A percentile compares a stretch with the other conserved stretches of the same genome.
Evolutionary conservation across 2,113 vertebrate species (phyloP).

Genomic region (Blennius ocellaris): DNA sequence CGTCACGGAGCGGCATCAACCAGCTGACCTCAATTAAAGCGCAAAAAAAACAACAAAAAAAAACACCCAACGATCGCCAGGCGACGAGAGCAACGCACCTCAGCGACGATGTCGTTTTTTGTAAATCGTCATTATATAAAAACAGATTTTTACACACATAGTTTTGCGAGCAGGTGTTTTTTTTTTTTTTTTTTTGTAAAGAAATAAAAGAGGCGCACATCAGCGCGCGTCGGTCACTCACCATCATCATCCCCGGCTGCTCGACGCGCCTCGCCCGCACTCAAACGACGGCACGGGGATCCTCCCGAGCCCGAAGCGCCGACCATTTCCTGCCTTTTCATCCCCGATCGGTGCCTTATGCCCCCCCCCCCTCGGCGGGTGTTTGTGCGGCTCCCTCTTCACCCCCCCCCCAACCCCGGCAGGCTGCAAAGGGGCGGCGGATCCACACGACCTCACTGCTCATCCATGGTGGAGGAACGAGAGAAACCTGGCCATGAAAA

Average conservation of each 20-base stretch:
- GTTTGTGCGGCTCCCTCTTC: background rate
- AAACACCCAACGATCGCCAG: too few relatives aligned
- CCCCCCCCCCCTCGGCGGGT: too few relatives aligned
- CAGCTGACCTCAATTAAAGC: constrained; percentile 28
- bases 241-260: constrained; percentile 58
- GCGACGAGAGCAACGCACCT: too few relatives aligned
- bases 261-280: constrained; percentile 46
- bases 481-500: background rate
- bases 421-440: constrained; percentile 33
- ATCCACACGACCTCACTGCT: constrained; percentile 9
- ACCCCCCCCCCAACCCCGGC: too few relatives aligned
- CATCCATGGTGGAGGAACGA: constrained; percentile 9
- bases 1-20: constrained; percentile 21
- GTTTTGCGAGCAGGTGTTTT: constrained; percentile 36
- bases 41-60: too few relatives aligned
- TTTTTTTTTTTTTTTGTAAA: too few relatives aligned
- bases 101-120: too few relatives aligned
- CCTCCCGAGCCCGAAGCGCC: constrained; percentile 14
- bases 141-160: too few relatives aligned
- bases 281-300: constrained; percentile 18
- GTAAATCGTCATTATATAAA: too few relatives aligned
- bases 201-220: constrained; percentile 49
- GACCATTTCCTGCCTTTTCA: constrained; percentile 19
- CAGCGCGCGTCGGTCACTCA: constrained; percentile 54
- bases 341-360: background rate